Evolutionary conservation across 2,113 vertebrate genomes (phyloP).

Genomic region (Mionectes macconnelli): DNA sequence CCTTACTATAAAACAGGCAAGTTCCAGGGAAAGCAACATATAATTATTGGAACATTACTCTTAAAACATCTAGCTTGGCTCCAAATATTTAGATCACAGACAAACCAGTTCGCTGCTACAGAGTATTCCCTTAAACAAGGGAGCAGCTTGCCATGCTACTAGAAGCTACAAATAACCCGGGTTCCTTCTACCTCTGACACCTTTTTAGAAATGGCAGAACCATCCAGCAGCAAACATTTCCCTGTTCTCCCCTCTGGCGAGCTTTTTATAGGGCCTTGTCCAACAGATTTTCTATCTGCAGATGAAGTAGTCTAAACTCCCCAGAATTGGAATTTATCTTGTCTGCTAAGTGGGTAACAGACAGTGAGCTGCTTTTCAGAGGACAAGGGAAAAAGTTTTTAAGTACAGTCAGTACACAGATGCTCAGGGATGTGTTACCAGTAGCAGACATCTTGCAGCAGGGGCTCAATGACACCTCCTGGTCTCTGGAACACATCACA

Average conservation of each 20-base stretch:
- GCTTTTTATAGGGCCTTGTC: not conserved
- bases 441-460: not conserved
- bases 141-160: fast-evolving
- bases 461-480: not conserved
- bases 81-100: not conserved
- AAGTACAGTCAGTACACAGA: not conserved
- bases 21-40: not conserved
- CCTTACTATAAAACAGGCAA: not conserved
- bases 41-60: not conserved
- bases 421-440: not conserved
- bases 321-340: not conserved
- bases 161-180: not conserved
- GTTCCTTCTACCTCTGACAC: not conserved
- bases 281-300: not conserved
- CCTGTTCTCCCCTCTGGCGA: not conserved
- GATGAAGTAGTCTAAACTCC: not conserved
- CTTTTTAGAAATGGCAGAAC: not conserved
- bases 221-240: not conserved
- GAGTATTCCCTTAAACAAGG: not conserved
- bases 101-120: not conserved
- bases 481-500: not conserved
- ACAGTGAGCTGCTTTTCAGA: not conserved
- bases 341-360: not conserved
- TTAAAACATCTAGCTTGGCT: not conserved
- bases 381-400: not conserved